Base-by-base conservation (phyloP, 1,140 invertebrate genomes). In the Bombus affinis region DNA sequence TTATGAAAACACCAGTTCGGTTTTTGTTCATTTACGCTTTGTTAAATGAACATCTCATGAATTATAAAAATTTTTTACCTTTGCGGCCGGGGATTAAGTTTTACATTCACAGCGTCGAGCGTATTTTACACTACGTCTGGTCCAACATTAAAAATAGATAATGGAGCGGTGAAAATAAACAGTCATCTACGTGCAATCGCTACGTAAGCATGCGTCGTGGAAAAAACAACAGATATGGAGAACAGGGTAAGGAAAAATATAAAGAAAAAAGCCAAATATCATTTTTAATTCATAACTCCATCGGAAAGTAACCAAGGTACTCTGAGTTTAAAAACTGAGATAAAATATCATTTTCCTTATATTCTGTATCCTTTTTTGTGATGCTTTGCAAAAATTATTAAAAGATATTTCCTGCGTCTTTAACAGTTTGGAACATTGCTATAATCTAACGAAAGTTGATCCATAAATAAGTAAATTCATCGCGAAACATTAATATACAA, bases 91-190 rank as follows among this genome's bases (percentile, higher is more conserved):
- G 73, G 59, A 83, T 83, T 83, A 76, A 83, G 81, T 76, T 83
- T 75, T 76, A 76, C 59, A 62, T n/a, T 62, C 37, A 68, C 66
- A 68, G 70, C 37, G 65, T 8, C 15, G 37, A n/a, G 25, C n/a
- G 25, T 59, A 28, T 81, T 72, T 81, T 53, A 62, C 37, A 70
- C 66, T 80, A 37, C 22, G 68, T 59, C 79, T 42, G 68, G 22
- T 81, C 62, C 47, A 62, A 73, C 80, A 44, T 62, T 79, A 82
- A 90, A 74, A 82, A 85, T 86, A 82, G 84, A 83, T 86, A 90
- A 86, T 81, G 66, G 79, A 79, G 81, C 80, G 59, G 84, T 82
- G 87, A 76, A 89, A 88, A 87, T 89, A 88, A 68, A 68, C 66
- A 68, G 66, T 68, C 66, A 37, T 68, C 32, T 35, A 68, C 65